Conservation (phyloP, 2,888 invertebrate genomes). For the Chirona hameri region DNA sequence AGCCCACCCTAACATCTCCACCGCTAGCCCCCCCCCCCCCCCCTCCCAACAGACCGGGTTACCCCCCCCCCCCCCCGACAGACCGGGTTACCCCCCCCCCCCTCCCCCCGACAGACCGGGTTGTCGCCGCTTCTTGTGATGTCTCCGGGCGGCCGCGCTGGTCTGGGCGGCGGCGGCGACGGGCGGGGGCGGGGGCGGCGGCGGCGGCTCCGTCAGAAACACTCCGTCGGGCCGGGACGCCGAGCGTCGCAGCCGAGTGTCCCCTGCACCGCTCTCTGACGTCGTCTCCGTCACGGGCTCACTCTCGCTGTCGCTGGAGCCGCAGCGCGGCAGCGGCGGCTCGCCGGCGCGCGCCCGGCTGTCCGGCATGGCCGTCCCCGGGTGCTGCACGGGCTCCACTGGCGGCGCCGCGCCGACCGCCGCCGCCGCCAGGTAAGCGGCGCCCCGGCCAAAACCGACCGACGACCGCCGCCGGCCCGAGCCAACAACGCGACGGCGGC, state of each 20-base stretch:
- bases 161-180: neutral
- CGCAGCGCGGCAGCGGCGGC: neutral
- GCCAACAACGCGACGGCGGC: neutral
- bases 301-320: neutral
- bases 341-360: neutral
- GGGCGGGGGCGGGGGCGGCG: neutral
- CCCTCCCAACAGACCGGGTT: too few species aligned
- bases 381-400: neutral
- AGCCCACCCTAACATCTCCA: too few species aligned
- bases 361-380: neutral
- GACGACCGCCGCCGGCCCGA: neutral
- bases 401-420: neutral
- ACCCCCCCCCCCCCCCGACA: too few species aligned
- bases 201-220: slow-evolving; percentile 6
- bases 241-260: neutral
- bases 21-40: too few species aligned
- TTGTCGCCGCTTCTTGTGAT: neutral
- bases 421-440: neutral
- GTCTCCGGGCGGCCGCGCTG: neutral
- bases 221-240: slow-evolving; percentile 6
- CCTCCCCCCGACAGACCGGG: neutral
- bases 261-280: slow-evolving; percentile 14
- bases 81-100: too few species aligned
- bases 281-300: slow-evolving; percentile 6
- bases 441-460: neutral